Evolutionary conservation across 2,113 vertebrate genomes (phyloP), one percentile per base, ranked within the genome.

Genomic region (Ictidomys tridecemlineatus): DNA sequence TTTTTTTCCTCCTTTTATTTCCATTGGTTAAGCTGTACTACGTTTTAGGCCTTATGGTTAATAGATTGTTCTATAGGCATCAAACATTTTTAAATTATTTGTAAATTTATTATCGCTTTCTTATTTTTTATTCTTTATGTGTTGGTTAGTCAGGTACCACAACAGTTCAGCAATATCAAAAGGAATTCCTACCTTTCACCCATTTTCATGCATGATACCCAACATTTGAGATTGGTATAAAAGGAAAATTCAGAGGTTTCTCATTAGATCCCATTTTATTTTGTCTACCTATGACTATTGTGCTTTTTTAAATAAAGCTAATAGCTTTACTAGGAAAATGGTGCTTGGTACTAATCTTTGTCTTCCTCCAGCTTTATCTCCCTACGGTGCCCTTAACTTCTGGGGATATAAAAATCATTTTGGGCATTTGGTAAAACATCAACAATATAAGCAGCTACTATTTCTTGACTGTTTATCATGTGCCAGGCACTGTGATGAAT

Each of bases 251-350:
- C 14, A 42, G 22, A 89, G 53, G 0, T 92, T 84, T 78, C 80
- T 58, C 10, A 1, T 37, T 79, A 73, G 45, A 48, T 83, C 16
- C 34, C 32, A 48, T 79, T 91, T 95, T 86, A 61, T 86, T 72
- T 83, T 61, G 9, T 94, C 26, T 30, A 56, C 53, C 53, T 97
- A 1, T 91, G 56, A 51, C 18, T 96, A 0, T 89, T 39, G 5
- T 84, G 11, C 5, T 73, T 11, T 39, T 93, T 92, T 93, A 72
- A 93, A 69, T 45, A 92, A 83, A 95, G 30, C 82, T 48, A 89
- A 5, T 48, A 70, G 30, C 32, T 45, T 96, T 90, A 51, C 16
- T 73, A 17, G 94, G 58, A 89, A 89, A 74, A n/a, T 80, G 17
- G 37, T 90, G 58, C 30, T 92, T 90, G 70, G 39, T 77, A 24